phyloP scores from a whole-genome alignment of 2,888 invertebrate species.

The Eutolmus rufibarbis region DNA sequence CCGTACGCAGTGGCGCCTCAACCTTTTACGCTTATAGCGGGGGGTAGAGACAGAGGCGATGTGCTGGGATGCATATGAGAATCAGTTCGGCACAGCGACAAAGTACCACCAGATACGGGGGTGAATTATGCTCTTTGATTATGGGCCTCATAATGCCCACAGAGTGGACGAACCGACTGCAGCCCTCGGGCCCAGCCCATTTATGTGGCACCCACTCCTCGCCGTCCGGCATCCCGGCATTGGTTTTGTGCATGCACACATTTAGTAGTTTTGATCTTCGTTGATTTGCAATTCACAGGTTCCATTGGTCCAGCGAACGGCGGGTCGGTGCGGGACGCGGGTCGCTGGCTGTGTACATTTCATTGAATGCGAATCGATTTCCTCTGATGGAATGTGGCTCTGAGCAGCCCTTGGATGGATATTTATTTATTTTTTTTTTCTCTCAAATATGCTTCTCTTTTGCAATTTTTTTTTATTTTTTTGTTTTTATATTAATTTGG shows the following conservation, averaged over 20 bases:
- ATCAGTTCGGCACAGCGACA: background rate
- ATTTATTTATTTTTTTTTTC: background rate
- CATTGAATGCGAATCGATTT: slow-evolving; percentile 20
- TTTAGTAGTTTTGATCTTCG: background rate
- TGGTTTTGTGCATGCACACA: background rate
- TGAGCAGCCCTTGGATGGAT: background rate
- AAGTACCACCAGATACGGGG: background rate
- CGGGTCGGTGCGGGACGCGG: background rate
- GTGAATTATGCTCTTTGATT: background rate
- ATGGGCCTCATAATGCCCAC: background rate
- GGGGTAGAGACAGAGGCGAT: background rate
- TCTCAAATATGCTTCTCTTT: background rate
- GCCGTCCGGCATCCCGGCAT: background rate
- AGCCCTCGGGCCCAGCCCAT: background rate
- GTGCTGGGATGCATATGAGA: background rate
- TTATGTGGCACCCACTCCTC: background rate
- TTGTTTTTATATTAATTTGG: background rate
- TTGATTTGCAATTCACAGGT: background rate
- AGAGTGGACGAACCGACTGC: background rate
- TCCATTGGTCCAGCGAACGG: background rate
- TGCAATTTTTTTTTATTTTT: background rate
- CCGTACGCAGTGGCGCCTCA: background rate
- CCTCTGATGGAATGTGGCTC: slow-evolving; percentile 13
- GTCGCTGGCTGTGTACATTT: background rate
- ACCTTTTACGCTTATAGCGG: background rate